Evolutionary conservation across 2,797 vertebrate genomes (phyloP).

Genomic region (Knipowitschia caucasica): DNA sequence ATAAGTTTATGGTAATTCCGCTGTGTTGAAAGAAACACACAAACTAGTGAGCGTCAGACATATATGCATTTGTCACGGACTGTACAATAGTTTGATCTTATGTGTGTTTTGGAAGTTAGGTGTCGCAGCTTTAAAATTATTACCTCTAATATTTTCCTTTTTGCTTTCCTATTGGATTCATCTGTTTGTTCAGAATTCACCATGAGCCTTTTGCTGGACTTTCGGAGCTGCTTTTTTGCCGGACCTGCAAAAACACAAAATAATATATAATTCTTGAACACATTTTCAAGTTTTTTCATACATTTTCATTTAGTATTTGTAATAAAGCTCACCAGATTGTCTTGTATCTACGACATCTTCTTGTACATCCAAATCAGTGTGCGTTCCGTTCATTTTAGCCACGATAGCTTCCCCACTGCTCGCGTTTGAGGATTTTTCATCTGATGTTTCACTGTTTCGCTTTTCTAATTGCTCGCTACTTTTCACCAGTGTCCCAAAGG

Average conservation of each 20-base stretch:
- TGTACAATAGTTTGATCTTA: too few relatives aligned
- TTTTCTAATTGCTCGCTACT: conserved; percentile 49
- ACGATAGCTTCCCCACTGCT: conserved; percentile 58
- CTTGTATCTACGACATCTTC: conserved; percentile 43
- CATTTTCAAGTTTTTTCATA: background rate
- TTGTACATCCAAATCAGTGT: conserved; percentile 27
- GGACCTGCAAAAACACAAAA: conserved; percentile 51
- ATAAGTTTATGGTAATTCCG: too few relatives aligned
- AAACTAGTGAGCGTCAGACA: too few relatives aligned
- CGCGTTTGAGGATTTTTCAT: conserved; percentile 50
- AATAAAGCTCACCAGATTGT: conserved; percentile 50
- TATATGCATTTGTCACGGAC: too few relatives aligned
- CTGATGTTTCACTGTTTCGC: conserved; percentile 11
- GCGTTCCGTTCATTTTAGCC: conserved; percentile 57
- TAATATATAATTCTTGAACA: background rate
- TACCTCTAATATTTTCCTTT: conserved; percentile 74
- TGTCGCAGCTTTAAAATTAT: background rate
- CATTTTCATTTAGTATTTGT: background rate
- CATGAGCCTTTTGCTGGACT: conserved; percentile 91
- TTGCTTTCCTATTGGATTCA: conserved; percentile 87
- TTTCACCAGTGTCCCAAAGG: conserved; percentile 61
- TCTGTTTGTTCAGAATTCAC: conserved; percentile 90
- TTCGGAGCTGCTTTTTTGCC: conserved; percentile 88
- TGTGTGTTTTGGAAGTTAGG: too few relatives aligned
- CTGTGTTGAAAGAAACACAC: too few relatives aligned